Percentiles rank a stretch among this genome's conserved stretches.
Evolutionary conservation across 2,113 vertebrate genomes (phyloP).

Genomic region (Scomber japonicus): DNA sequence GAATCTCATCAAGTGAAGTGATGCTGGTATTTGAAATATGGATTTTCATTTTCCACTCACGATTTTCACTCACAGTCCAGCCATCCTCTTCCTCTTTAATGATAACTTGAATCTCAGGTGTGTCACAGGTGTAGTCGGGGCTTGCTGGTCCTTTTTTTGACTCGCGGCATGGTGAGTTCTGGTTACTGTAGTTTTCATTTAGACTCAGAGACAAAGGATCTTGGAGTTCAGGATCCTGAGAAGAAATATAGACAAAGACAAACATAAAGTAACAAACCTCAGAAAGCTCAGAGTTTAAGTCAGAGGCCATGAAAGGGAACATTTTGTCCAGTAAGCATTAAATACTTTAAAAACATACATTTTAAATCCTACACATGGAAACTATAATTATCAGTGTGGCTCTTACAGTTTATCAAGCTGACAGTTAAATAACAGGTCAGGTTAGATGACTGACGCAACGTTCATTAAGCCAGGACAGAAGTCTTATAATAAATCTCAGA

Average conservation of each 20-base stretch:
- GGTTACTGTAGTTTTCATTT: constrained; percentile 47
- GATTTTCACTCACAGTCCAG: constrained; percentile 71
- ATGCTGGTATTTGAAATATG: constrained; percentile 23
- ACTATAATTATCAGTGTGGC: not conserved
- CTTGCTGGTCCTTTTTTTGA: constrained; percentile 20
- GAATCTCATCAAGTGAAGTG: not conserved
- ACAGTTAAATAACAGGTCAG: no score
- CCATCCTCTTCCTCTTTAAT: constrained; percentile 74
- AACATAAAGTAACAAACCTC: not conserved
- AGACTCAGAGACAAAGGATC: constrained; percentile 58
- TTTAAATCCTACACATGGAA: not conserved
- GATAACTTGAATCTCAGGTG: constrained; percentile 62
- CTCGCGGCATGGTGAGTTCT: constrained; percentile 28
- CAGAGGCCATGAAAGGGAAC: not conserved
- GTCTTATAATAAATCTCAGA: no score
- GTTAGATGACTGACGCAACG: no score
- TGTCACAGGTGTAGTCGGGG: constrained; percentile 41
- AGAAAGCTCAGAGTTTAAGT: not conserved
- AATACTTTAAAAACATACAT: not conserved
- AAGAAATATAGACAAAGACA: constrained; percentile 1
- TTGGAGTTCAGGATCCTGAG: constrained; percentile 67
- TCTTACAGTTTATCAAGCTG: no score
- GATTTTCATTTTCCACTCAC: constrained; percentile 57
- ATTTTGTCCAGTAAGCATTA: not conserved
- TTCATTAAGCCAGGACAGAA: no score